A percentile compares a stretch with the other conserved stretches of the same genome.
Evolutionary conservation across 2,888 invertebrate species (phyloP).

Genomic region (Steinernema scapterisci): DNA sequence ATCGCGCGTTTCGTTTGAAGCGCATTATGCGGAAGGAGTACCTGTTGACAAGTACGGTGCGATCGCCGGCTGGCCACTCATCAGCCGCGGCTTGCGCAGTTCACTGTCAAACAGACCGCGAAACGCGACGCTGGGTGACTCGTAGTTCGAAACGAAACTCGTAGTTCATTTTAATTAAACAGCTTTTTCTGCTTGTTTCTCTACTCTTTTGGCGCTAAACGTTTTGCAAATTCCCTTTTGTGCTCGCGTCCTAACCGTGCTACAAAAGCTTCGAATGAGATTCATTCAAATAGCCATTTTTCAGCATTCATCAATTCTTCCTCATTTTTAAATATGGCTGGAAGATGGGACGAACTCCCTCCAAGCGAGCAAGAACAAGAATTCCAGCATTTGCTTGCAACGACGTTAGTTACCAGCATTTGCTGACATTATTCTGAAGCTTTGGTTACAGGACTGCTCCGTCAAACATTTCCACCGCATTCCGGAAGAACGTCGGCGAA

Average conservation of each 20-base stretch:
- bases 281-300: too few species aligned
- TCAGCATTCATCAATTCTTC: too few species aligned
- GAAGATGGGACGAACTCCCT: conserved; percentile 58
- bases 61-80: conserved; percentile 13
- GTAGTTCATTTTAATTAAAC: neutral
- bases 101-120: conserved; percentile 8
- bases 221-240: too few species aligned
- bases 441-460: conserved; percentile 29
- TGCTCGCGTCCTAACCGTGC: too few species aligned
- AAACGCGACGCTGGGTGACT: conserved; percentile 1
- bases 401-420: conserved; percentile 47
- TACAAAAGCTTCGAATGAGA: too few species aligned
- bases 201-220: too few species aligned
- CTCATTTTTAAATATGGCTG: neutral
- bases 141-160: neutral
- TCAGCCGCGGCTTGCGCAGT: neutral
- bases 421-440: neutral
- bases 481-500: conserved; percentile 50
- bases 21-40: conserved; percentile 9
- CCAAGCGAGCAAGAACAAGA: conserved; percentile 60
- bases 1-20: neutral
- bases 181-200: neutral
- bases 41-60: conserved; percentile 2
- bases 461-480: conserved; percentile 5
- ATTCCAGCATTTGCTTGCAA: conserved; percentile 49